Percentiles rank a stretch among this genome's conserved stretches.
Evolutionary conservation across 2,113 vertebrate genomes (phyloP).

Genomic region (Equus quagga): DNA sequence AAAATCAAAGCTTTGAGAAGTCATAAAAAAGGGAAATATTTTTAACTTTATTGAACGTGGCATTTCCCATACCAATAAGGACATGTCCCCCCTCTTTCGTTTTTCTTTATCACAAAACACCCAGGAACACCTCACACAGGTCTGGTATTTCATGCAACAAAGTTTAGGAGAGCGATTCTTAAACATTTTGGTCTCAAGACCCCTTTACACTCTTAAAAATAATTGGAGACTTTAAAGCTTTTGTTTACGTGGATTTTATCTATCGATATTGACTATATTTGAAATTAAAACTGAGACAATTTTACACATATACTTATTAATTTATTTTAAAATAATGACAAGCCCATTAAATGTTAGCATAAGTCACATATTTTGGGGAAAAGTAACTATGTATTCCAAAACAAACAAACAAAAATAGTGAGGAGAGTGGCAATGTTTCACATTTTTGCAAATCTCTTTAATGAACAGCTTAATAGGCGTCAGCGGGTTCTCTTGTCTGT

Average conservation of each 20-base stretch:
- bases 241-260: neutral
- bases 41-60: neutral
- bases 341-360: neutral
- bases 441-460: neutral
- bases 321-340: neutral
- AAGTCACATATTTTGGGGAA: neutral
- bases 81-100: neutral
- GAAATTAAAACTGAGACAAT: neutral
- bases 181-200: neutral
- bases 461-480: neutral
- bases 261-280: neutral
- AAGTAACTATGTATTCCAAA: neutral
- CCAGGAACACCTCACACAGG: neutral
- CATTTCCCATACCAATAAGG: neutral
- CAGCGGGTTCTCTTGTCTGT: neutral
- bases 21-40: neutral
- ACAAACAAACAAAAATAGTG: neutral
- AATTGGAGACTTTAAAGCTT: neutral
- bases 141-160: neutral
- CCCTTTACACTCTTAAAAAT: neutral
- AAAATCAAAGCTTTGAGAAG: neutral
- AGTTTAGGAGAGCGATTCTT: neutral
- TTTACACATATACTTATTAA: neutral
- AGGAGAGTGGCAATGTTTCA: neutral
- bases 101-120: too few species aligned